Percentiles rank a stretch among this genome's conserved stretches.
Evolutionary conservation across 2,888 invertebrate genomes (phyloP).

Genomic region (Nudaria mundana): DNA sequence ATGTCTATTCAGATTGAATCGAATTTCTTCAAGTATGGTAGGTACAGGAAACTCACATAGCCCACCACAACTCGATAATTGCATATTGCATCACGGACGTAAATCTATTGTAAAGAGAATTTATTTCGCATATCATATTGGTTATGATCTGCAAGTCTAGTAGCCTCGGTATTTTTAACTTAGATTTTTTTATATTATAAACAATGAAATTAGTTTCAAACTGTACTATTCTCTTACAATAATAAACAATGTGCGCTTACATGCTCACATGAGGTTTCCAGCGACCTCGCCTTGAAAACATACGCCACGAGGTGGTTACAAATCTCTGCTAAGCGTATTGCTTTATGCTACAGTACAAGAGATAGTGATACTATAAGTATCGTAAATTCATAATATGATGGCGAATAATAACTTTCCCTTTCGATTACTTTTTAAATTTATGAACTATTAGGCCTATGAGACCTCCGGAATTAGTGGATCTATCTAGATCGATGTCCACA

Average conservation of each 20-base stretch:
- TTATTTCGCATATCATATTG: too few species aligned
- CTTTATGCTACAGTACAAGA: slow-evolving; percentile 32
- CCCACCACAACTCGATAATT: too few species aligned
- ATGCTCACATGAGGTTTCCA: slow-evolving; percentile 56
- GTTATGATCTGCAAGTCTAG: too few species aligned
- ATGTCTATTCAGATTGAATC: too few species aligned
- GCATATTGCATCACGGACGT: too few species aligned
- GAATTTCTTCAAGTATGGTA: too few species aligned
- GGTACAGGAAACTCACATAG: too few species aligned
- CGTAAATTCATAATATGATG: slow-evolving; percentile 2
- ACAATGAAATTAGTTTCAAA: slow-evolving; percentile 1
- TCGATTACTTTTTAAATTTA: too few species aligned
- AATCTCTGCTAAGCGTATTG: slow-evolving; percentile 42
- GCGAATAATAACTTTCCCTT: background rate
- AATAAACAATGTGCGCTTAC: slow-evolving; percentile 13
- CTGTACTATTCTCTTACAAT: slow-evolving; percentile 8
- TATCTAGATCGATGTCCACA: too few species aligned
- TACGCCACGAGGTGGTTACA: slow-evolving; percentile 33
- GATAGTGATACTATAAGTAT: slow-evolving; percentile 21
- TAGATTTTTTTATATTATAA: background rate
- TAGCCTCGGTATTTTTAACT: slow-evolving; percentile 5
- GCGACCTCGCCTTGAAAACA: slow-evolving; percentile 44
- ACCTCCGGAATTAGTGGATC: too few species aligned
- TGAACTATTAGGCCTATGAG: too few species aligned
- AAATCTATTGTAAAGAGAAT: too few species aligned